A percentile compares a stretch with the other conserved stretches of the same genome.
phyloP scores from a whole-genome alignment of 2,113 vertebrate species.

The Hippocampus mohnikei region DNA sequence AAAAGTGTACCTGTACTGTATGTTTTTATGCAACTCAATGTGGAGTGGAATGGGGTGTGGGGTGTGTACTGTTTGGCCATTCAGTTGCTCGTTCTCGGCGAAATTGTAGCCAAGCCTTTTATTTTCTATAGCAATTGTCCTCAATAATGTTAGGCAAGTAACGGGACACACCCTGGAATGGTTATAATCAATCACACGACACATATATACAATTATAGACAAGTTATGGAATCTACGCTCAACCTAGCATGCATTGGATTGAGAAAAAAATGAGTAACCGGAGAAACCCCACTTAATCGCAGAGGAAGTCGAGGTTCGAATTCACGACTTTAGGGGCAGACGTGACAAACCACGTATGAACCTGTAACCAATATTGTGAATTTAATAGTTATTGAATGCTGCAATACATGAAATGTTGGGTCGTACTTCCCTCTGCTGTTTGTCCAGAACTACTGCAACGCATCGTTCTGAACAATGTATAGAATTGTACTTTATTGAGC shows the following conservation, averaged over 20 bases:
- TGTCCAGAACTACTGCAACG: slow-evolving; percentile 25
- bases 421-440: slow-evolving; percentile 43
- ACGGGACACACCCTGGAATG: too few relatives aligned
- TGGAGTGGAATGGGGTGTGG: background rate
- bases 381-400: background rate
- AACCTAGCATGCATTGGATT: background rate
- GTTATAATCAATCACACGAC: too few relatives aligned
- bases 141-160: too few relatives aligned
- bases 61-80: too few relatives aligned
- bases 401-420: background rate
- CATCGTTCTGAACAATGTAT: background rate
- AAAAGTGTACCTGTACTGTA: background rate
- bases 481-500: background rate
- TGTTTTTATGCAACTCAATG: background rate
- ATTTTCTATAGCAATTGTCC: too few relatives aligned
- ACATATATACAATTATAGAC: too few relatives aligned
- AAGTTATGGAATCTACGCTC: background rate
- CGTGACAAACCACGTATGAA: background rate
- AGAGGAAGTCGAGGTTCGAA: background rate
- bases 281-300: background rate
- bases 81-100: too few relatives aligned
- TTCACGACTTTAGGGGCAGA: background rate
- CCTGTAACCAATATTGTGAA: background rate
- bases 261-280: background rate
- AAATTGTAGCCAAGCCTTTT: too few relatives aligned